Evolutionary conservation across 1,140 invertebrate species (phyloP), one percentile per base, ranked within the genome.

Genomic region (Luehdorfia chinensis): DNA sequence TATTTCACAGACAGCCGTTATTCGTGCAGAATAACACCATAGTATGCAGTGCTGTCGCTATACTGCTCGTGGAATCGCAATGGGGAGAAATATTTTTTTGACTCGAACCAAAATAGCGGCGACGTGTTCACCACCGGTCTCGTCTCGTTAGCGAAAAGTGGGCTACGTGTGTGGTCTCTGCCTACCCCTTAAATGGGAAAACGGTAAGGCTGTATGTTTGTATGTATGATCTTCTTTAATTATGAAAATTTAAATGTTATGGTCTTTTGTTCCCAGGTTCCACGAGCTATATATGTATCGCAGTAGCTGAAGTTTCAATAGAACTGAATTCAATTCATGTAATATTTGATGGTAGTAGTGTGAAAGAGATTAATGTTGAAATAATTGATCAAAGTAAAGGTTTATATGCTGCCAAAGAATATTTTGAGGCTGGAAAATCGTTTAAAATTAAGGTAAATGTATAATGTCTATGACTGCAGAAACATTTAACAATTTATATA

Each of bases 391-490:
- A 15, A 50, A 47, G 14, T 4, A 47, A 46, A 8, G 52, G 43
- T 13, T 7, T 65, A n/a, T 73, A 71, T 43, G 23, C 63, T 0
- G 47, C 62, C 4, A 47, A 52, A 4, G 25, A 46, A 31, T 49
- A 46, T 7, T 48, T 73, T 23, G 52, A 50, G 30, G 32, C 45
- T 1, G 43, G 54, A 0, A 55, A 34, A 27, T 9, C 41, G 1
- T 68, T 72, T 44, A 45, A 21, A 39, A 44, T 72, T 27, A 44
- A 15, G 9, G 72, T 75, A 48, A 62, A 19, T 13, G 56, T 59
- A 6, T n/a, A 28, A 28, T 28, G n/a, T n/a, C n/a, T n/a, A n/a
- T n/a, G n/a, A 21, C n/a, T 37, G 1, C 9, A 21, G 7, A 7
- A 6, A 11, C 6, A 37, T 37, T 39, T 23, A 5, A 11, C 4